Evolutionary conservation across 2,797 vertebrate species (phyloP), one percentile per base, ranked within the genome.

Genomic region (Tolypeutes matacus): DNA sequence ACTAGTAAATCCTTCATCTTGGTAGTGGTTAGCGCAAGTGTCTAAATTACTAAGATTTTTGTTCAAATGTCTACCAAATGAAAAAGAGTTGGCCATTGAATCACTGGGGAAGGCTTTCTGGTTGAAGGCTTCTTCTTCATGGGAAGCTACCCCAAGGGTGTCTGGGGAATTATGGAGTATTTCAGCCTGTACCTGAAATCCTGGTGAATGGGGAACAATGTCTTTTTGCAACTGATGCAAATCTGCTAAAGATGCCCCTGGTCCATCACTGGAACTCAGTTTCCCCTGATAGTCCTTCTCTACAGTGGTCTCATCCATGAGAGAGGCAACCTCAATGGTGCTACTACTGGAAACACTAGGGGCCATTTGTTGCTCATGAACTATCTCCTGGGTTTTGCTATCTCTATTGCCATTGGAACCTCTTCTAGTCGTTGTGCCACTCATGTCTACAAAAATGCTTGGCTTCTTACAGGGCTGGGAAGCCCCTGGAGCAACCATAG

Each of bases 171-270:
- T 81, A 8, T 69, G 27, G 31, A 77, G 51, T 73, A 53, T 91
- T 96, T 97, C 86, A n/a, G 76, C 36, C 65, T 91, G 91, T 82
- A 42, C 80, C 81, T 96, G 93, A 80, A 62, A 62, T 91, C 65
- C 94, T 93, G 65, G 3, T 51, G 91, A 94, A 96, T 89, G 0
- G 96, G 49, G 17, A 69, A 89, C 39, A 13, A 81, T 39, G 5
- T 62, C 72, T 36, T 98, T 97, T 90, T 93, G 97, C 21, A 93
- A 21, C 14, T 60, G 70, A 56, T 97, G 96, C 90, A 86, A 86
- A 94, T 67, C 58, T 8, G 23, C 91, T 97, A 78, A 93, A 58
- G 62, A 84, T 75, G 60, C 75, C 18, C 18, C 64, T 86, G 25
- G 36, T n/a, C 23, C 49, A 75, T 80, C 62, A 82, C 1, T 34